Evolutionary conservation across 2,797 vertebrate genomes (phyloP).

Genomic region (Pipistrellus pipistrellus): DNA sequence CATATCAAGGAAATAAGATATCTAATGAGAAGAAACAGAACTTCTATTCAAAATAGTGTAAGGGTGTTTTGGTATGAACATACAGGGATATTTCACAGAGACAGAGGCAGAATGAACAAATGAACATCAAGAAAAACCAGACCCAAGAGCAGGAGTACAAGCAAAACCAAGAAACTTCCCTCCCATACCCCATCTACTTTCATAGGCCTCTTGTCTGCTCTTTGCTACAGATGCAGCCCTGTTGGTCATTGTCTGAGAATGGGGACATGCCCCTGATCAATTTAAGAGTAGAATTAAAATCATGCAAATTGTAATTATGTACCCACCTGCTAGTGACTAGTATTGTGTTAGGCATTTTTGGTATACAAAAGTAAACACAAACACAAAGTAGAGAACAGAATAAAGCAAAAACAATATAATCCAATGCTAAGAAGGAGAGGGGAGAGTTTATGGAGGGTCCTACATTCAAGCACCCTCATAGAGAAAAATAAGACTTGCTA

Average conservation of each 20-base stretch:
- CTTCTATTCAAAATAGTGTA: background rate
- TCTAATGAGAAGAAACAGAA: constrained; percentile 18
- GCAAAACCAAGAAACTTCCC: background rate
- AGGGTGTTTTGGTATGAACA: background rate
- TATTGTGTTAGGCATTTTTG: background rate
- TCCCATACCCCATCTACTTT: background rate
- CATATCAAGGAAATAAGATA: background rate
- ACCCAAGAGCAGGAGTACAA: background rate
- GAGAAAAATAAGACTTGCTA: constrained; percentile 35
- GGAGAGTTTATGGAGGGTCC: background rate
- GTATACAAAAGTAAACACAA: background rate
- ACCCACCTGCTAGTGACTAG: background rate
- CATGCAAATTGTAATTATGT: background rate
- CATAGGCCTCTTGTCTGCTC: background rate
- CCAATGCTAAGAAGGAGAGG: background rate
- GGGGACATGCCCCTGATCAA: background rate
- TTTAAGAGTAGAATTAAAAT: background rate
- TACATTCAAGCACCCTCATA: background rate
- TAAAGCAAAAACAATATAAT: background rate
- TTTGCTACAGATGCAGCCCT: background rate
- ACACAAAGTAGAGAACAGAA: background rate
- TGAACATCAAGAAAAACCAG: background rate
- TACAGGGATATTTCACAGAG: background rate
- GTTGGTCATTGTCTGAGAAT: background rate
- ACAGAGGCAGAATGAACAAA: background rate